Base-by-base conservation (phyloP, 2,113 vertebrate species). In the Lepus timidus region DNA sequence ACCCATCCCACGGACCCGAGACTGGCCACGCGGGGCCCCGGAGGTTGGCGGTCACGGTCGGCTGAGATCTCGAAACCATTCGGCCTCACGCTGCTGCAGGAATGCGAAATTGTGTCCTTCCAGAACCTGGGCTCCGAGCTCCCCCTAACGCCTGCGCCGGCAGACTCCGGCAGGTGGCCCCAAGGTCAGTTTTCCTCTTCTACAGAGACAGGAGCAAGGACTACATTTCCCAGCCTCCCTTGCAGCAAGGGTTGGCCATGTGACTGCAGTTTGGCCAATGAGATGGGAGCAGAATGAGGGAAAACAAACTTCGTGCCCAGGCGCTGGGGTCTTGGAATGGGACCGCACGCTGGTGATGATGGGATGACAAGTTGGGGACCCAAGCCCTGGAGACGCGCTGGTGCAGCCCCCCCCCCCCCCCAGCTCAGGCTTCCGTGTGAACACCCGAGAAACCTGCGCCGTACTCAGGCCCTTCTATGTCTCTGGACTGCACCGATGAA, bases 11-110 rank as follows among this genome's bases (percentile, higher is more conserved):
- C 96, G 74, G 36, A 80, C 22, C 90, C 51, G n/a, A n/a, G 51
- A 85, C 75, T 71, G 61, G 96, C 97, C 93, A 95, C 96, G 93
- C 16, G 90, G 90, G 96, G 90, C 95, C 93, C 95, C 93, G 73
- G 71, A 51, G 95, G 49, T 85, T 96, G 97, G 97, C 95, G 95
- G 96, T 84, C 96, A 76, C 16, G 95, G 94, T 94, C 96, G 92
- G 82, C 39, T 79, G 75, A 58, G 74, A 91, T 55, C 80, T 93
- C 93, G 91, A 96, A 97, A 95, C 94, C 96, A 96, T 96, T 93
- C 96, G 93, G 93, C 52, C 55, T 25, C 6, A 64, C 10, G 25
- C 95, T 95, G 78, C 88, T 82, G 25, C 19, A 79, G 70, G 85
- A 78, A 78, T 80, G 89, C 93, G 93, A 84, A 79, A 96, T 88